Conservation (phyloP, 2,113 vertebrate genomes). For the Nerophis ophidion region DNA sequence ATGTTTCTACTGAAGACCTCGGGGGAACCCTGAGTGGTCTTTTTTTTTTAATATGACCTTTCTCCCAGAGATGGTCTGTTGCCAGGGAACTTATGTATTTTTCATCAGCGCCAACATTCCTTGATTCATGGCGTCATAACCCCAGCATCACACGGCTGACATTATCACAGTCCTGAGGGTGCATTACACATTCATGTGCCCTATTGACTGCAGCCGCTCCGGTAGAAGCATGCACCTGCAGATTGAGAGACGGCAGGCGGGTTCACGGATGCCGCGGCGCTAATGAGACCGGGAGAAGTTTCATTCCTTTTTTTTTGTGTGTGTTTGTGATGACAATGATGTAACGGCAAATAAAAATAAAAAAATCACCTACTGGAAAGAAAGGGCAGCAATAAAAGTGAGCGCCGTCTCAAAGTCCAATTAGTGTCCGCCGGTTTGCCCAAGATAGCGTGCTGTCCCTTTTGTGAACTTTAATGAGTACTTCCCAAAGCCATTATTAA, state of each 20-base stretch:
- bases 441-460: conserved; percentile 14
- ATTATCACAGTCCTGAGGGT: conserved; percentile 47
- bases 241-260: conserved; percentile 6
- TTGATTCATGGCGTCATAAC: conserved; percentile 51
- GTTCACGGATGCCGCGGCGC: conserved; percentile 9
- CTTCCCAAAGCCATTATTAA: background rate
- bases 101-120: conserved; percentile 46
- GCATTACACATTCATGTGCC: conserved; percentile 59
- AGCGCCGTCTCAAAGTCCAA: conserved; percentile 29
- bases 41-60: conserved; percentile 20
- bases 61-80: conserved; percentile 42
- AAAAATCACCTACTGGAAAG: conserved; percentile 22
- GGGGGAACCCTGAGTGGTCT: background rate
- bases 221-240: conserved; percentile 33
- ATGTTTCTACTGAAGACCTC: conserved; percentile 8
- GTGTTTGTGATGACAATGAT: conserved; percentile 4
- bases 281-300: conserved; percentile 29
- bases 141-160: conserved; percentile 50
- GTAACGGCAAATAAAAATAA: no score
- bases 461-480: background rate
- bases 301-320: conserved; percentile 11
- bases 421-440: conserved; percentile 18
- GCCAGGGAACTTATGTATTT: conserved; percentile 54
- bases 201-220: conserved; percentile 50
- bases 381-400: background rate